phyloP scores from a whole-genome alignment of 2,797 vertebrate species.

The Psittacula echo region DNA sequence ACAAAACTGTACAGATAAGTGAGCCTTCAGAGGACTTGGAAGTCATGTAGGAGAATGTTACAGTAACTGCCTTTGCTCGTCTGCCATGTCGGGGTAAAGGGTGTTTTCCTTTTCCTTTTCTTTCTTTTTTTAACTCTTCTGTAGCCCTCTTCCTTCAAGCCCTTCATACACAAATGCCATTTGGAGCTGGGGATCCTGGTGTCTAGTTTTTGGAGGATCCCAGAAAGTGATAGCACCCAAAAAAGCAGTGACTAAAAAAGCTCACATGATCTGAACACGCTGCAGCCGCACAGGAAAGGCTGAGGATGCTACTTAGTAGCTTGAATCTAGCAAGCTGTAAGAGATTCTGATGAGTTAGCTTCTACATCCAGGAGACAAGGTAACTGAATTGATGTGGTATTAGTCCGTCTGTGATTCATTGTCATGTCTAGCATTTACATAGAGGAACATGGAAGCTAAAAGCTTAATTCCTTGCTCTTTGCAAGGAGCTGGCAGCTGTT shows the following conservation, averaged over 20 bases:
- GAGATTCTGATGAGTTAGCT: not conserved
- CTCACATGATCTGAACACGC: accelerated
- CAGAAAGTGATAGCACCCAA: accelerated
- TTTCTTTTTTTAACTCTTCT: not conserved
- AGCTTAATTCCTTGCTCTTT: not conserved
- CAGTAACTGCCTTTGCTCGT: not conserved
- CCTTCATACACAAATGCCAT: accelerated
- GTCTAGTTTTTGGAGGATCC: not conserved
- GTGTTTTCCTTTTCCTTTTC: not conserved
- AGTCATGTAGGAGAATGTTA: accelerated
- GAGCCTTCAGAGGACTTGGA: not conserved
- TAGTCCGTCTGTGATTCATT: not conserved
- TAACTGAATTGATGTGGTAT: accelerated
- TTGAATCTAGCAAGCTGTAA: not conserved
- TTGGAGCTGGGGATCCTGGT: not conserved
- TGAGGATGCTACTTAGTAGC: not conserved
- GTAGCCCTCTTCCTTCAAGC: not conserved
- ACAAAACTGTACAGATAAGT: accelerated
- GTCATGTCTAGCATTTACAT: accelerated
- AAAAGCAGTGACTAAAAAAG: not conserved
- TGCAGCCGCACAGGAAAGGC: not conserved
- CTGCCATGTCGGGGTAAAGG: accelerated
- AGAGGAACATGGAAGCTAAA: not conserved
- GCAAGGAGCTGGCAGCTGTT: not conserved
- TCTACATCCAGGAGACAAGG: not conserved